phyloP scores from a whole-genome alignment of 2,797 vertebrate genomes.

The Fratercula arctica region DNA sequence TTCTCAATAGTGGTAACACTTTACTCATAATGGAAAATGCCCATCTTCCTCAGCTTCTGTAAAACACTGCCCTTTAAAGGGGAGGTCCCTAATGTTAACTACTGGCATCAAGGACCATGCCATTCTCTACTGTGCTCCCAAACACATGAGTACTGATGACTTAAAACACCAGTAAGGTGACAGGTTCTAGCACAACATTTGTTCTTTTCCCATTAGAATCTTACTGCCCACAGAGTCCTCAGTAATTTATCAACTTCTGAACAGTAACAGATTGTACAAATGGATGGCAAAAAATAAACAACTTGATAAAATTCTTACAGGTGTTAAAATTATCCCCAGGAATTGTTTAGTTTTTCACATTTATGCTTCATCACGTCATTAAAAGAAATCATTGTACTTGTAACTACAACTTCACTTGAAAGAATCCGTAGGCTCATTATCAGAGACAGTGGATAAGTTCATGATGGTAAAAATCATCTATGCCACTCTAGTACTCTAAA shows the following conservation, averaged over 20 bases:
- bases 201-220: neutral
- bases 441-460: neutral
- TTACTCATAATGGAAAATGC: neutral
- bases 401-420: neutral
- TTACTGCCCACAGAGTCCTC: neutral
- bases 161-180: neutral
- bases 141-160: neutral
- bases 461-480: neutral
- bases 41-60: neutral
- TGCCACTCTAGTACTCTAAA: neutral
- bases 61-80: neutral
- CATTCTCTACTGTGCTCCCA: neutral
- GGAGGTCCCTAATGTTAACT: neutral
- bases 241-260: neutral
- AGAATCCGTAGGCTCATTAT: neutral
- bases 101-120: neutral
- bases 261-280: neutral
- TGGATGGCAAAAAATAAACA: neutral
- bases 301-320: neutral
- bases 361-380: neutral
- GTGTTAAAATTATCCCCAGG: neutral
- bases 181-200: neutral
- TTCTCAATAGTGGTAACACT: neutral
- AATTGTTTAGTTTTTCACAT: neutral
- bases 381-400: neutral